phyloP scores from a whole-genome alignment of 2,113 vertebrate genomes.

The Spermophilus dauricus region DNA sequence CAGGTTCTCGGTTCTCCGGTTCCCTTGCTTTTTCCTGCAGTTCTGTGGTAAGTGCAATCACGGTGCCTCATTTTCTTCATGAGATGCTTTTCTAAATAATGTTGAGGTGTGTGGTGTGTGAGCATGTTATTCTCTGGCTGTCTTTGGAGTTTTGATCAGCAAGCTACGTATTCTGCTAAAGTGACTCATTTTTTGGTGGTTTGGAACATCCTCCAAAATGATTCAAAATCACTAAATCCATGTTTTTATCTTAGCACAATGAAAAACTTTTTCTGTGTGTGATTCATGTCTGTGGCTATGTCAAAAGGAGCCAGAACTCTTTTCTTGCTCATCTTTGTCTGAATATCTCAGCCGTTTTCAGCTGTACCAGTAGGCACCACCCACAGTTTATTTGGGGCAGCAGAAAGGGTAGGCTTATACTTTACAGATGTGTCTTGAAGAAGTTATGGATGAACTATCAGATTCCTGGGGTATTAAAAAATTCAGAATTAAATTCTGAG shows the following conservation, averaged over 20 bases:
- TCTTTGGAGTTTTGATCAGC: conserved; percentile 17
- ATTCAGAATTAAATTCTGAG: background rate
- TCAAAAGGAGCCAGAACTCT: background rate
- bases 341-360: background rate
- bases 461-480: background rate
- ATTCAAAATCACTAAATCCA: background rate
- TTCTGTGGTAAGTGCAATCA: conserved; percentile 4
- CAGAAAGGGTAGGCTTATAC: background rate
- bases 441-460: background rate
- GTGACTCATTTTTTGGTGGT: background rate
- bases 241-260: background rate
- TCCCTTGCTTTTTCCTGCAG: background rate
- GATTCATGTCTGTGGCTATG: background rate
- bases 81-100: background rate
- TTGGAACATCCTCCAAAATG: background rate
- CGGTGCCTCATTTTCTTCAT: background rate
- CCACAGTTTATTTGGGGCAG: background rate
- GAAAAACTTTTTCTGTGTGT: background rate
- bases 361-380: background rate
- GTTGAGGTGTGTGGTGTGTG: background rate
- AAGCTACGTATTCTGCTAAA: conserved; percentile 12
- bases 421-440: background rate
- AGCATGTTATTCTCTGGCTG: background rate
- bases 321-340: background rate
- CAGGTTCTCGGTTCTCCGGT: background rate